Evolutionary conservation across 2,113 vertebrate species (phyloP), one percentile per base, ranked within the genome.

Genomic region (Gallinago paraguaiae): DNA sequence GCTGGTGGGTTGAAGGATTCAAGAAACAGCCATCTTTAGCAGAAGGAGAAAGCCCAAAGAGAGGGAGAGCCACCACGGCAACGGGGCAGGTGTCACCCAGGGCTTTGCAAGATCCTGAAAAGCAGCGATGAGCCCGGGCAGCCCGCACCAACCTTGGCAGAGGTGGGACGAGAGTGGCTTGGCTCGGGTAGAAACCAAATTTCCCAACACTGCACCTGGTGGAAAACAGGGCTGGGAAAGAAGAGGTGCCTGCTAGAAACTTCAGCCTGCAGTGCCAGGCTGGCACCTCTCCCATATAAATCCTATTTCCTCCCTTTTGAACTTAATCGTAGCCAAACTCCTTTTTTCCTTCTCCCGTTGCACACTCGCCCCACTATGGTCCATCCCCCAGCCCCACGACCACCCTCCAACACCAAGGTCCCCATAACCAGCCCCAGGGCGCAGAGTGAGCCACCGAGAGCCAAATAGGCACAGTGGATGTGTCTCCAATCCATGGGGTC

Each of bases 381-480:
- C 41, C 41, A 43, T 16, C 23, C 35, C 24, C 24, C n/a, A 5
- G 45, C 20, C 20, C 5, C 64, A 2, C 0, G 0, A 17, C 35
- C 51, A 6, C 41, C 19, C 35, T 25, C 60, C 14, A 48, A 1
- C 46, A 5, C 35, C 0, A 0, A 51, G 51, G 46, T 7, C 46
- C 4, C 46, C 63, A 25, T 20, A n/a, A 20, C 6, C 72, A 59
- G 17, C 33, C 57, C 85, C 35, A 15, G 39, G 45, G 30, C 1
- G 1, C 39, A 28, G 37, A n/a, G 8, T 0, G 1, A 72, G 64
- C 12, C 39, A 15, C 28, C 2, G 13, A 24, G 51, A 10, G 9
- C 46, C 27, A 18, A 13, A 37, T 0, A 16, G 39, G 4, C 0
- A 0, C 69, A 3, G 6, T 1, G 8, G 25, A 19, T 4, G 7